Percentiles rank a stretch among this genome's conserved stretches.
Evolutionary conservation across 2,113 vertebrate genomes (phyloP).

Genomic region (Cinclus mexicanus): DNA sequence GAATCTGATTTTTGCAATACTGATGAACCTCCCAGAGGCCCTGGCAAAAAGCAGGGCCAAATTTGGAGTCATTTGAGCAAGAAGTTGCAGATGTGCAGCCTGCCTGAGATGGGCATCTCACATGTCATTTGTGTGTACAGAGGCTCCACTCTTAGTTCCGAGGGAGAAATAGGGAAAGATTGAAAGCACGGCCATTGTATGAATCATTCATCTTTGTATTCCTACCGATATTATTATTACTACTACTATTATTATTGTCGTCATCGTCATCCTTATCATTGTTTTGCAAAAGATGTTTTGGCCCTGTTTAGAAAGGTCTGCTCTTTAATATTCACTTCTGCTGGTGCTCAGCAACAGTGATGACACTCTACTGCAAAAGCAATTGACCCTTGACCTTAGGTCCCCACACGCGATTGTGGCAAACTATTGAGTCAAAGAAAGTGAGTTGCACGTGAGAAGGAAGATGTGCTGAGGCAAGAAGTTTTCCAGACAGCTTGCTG

Average conservation of each 20-base stretch:
- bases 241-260: rapidly evolving
- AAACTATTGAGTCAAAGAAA: rapidly evolving
- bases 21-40: not conserved
- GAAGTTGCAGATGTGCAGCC: not conserved
- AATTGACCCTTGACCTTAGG: not conserved
- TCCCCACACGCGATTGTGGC: not conserved
- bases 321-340: not conserved
- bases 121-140: not conserved
- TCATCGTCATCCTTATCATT: not conserved
- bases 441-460: not conserved
- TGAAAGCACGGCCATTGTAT: not conserved
- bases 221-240: not conserved
- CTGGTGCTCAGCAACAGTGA: not conserved
- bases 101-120: not conserved
- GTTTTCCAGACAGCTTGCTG: not conserved
- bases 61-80: not conserved
- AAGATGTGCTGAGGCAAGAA: not conserved
- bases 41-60: not conserved
- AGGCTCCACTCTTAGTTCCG: not conserved
- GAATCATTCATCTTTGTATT: not conserved
- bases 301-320: not conserved
- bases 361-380: not conserved
- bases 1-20: not conserved
- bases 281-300: not conserved
- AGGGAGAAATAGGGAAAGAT: not conserved